phyloP scores from a whole-genome alignment of 2,888 invertebrate genomes.

The Timema cristinae region DNA sequence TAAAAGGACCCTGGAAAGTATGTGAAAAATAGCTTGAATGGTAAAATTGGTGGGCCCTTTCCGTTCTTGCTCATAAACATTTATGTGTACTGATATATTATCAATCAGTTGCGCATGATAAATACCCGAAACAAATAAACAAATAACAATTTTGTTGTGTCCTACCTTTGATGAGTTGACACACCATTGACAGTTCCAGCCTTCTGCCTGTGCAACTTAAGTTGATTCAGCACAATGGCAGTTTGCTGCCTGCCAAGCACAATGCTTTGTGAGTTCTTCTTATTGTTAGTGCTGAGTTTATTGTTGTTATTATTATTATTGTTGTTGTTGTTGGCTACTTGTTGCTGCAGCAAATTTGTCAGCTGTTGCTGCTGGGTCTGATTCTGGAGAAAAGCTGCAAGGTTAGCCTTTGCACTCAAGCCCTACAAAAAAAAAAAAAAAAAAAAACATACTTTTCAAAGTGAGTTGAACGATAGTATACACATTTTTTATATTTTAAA shows the following conservation, averaged over 20 bases:
- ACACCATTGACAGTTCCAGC: slow-evolving; percentile 21
- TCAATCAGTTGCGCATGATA: background rate
- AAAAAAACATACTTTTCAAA: slow-evolving; percentile 36
- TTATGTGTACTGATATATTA: slow-evolving; percentile 13
- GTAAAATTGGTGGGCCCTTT: no score
- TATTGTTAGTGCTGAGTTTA: slow-evolving; percentile 27
- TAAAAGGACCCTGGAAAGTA: no score
- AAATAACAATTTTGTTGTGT: slow-evolving; percentile 5
- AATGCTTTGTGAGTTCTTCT: slow-evolving; percentile 30
- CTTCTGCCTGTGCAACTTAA: slow-evolving; percentile 31
- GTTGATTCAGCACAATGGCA: slow-evolving; percentile 32
- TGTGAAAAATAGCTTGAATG: no score
- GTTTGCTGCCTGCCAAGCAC: slow-evolving; percentile 31
- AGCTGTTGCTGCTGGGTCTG: slow-evolving; percentile 39
- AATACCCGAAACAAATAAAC: slow-evolving; percentile 4
- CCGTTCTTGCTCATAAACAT: no score
- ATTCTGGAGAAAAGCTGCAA: slow-evolving; percentile 48
- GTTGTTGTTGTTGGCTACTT: slow-evolving; percentile 32
- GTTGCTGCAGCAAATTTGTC: slow-evolving; percentile 34
- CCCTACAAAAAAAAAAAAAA: slow-evolving; percentile 32
- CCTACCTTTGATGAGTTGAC: slow-evolving; percentile 34
- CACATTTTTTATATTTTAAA: no score
- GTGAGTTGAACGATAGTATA: no score
- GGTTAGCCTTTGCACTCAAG: slow-evolving; percentile 47
- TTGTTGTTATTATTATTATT: no score